phyloP scores from a whole-genome alignment of 2,797 vertebrate genomes.

The Hephaestus fuliginosus region DNA sequence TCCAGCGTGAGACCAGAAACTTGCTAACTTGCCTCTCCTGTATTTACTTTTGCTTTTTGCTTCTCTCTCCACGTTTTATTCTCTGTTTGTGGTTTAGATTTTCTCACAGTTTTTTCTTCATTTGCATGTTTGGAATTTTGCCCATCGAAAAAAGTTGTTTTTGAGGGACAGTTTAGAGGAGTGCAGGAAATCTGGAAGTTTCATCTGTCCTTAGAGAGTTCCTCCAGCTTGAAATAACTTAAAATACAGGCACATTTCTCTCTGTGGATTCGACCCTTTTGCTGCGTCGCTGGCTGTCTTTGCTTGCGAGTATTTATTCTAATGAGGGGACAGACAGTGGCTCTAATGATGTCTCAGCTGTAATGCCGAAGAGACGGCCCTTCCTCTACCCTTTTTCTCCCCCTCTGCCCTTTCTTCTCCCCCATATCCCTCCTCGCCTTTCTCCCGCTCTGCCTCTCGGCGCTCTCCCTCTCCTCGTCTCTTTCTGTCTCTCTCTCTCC shows the following conservation, averaged over 20 bases:
- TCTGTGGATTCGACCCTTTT: conserved; percentile 37
- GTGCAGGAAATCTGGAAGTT: conserved; percentile 11
- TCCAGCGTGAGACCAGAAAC: conserved; percentile 64
- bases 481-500: conserved; percentile 12
- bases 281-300: conserved; percentile 44
- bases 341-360: conserved; percentile 68
- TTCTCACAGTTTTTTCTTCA: background rate
- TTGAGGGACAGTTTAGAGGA: conserved; percentile 1
- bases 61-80: conserved; percentile 71
- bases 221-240: conserved; percentile 34
- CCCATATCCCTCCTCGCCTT: conserved; percentile 41
- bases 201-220: conserved; percentile 31
- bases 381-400: conserved; percentile 36
- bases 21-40: conserved; percentile 62
- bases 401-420: conserved; percentile 44
- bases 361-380: conserved; percentile 49
- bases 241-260: conserved; percentile 30
- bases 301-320: conserved; percentile 68
- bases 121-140: conserved; percentile 1
- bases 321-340: conserved; percentile 59
- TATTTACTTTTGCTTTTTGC: conserved; percentile 51
- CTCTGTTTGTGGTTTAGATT: background rate
- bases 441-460: conserved; percentile 51
- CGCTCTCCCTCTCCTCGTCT: conserved; percentile 41
- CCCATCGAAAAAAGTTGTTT: conserved; percentile 5